Percentiles rank a stretch among this genome's conserved stretches.
Conservation (phyloP, 2,888 invertebrate species). For the Arctia plantaginis region DNA sequence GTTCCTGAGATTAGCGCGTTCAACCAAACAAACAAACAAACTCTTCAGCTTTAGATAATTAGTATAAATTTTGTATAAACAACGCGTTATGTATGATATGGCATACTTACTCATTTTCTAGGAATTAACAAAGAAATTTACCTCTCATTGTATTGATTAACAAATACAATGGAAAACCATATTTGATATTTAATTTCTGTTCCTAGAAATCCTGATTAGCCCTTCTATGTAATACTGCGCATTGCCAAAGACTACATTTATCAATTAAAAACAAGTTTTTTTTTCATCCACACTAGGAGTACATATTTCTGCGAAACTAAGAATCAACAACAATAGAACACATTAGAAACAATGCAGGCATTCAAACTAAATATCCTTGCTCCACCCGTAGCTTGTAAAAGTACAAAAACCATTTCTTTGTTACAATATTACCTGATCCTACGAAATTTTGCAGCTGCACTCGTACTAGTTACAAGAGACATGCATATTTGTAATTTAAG, state of each 20-base stretch:
- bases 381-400: neutral
- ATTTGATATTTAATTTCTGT: neutral
- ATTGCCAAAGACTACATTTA: neutral
- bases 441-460: constrained; percentile 42
- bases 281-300: neutral
- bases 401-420: neutral
- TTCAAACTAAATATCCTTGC: neutral
- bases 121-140: neutral
- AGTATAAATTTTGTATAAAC: neutral
- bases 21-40: too few relatives aligned
- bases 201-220: neutral
- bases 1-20: too few relatives aligned
- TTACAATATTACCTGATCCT: constrained; percentile 7
- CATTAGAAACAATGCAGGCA: constrained; percentile 1
- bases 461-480: constrained; percentile 18
- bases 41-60: too few relatives aligned
- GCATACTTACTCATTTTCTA: neutral
- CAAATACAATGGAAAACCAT: neutral
- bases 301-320: neutral
- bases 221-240: neutral
- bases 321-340: neutral
- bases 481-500: constrained; percentile 47
- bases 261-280: neutral
- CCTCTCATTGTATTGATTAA: neutral
- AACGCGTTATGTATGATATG: neutral